These are phyloP conservation scores for Meteorus cinctellus DNA, from an alignment of 2,888 invertebrate species.

Conservation along the genomic window DNA sequence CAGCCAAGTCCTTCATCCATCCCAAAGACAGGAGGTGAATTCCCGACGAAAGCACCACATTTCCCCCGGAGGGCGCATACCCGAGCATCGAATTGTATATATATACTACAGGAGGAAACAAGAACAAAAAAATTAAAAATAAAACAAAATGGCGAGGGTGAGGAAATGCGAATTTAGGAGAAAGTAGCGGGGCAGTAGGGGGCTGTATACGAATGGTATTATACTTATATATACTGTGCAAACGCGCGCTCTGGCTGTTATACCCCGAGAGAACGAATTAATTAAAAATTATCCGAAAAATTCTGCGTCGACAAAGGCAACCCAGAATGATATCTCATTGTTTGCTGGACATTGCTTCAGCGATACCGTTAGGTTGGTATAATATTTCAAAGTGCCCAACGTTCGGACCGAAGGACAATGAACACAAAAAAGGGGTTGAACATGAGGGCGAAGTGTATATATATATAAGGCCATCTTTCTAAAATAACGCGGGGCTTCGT, in stretches of 20 bases:
- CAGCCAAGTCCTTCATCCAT: constrained; percentile 8
- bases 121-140: neutral
- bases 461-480: constrained; percentile 51
- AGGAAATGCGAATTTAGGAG: constrained; percentile 23
- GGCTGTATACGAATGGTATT: constrained; percentile 5
- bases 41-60: constrained; percentile 6
- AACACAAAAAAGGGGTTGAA: constrained; percentile 40
- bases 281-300: constrained; percentile 66
- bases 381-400: constrained; percentile 70
- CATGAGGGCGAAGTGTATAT: constrained; percentile 50
- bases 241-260: constrained; percentile 8
- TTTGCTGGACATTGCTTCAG: constrained; percentile 55
- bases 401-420: constrained; percentile 48
- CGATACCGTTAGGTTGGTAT: constrained; percentile 62
- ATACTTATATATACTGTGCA: neutral
- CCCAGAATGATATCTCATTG: constrained; percentile 59
- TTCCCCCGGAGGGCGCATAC: neutral
- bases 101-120: neutral
- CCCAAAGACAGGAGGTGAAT: constrained; percentile 18
- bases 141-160: constrained; percentile 7
- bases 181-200: constrained; percentile 18
- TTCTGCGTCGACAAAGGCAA: constrained; percentile 58
- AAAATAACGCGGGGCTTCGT: constrained; percentile 45
- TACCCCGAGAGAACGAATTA: constrained; percentile 53
- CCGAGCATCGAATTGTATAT: neutral